These are phyloP conservation scores for Leptocoma aspasia DNA, from an alignment of 2,113 vertebrate genomes.

Conservation along the genomic window DNA sequence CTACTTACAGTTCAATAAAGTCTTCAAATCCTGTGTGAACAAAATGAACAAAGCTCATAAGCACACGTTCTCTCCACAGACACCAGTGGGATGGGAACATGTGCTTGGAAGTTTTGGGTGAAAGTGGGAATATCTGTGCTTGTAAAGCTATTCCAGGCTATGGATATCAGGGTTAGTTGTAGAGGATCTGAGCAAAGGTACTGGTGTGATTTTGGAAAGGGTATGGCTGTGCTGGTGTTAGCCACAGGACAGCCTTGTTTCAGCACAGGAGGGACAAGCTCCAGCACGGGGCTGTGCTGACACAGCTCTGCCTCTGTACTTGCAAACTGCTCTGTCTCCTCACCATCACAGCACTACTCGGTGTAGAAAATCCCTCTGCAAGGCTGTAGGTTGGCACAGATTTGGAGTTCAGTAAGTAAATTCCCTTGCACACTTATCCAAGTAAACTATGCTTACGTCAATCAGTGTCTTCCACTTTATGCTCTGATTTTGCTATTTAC, in stretches of 20 bases:
- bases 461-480: not conserved
- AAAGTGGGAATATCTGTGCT: not conserved
- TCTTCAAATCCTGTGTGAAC: not conserved
- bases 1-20: not conserved
- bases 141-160: not conserved
- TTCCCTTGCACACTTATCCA: not conserved
- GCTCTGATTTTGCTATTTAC: not conserved
- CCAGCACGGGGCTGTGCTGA: not conserved
- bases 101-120: not conserved
- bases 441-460: not conserved
- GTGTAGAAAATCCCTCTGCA: not conserved
- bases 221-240: not conserved
- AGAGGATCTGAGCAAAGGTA: not conserved
- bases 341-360: not conserved
- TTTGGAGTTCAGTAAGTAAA: not conserved
- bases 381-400: not conserved
- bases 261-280: not conserved
- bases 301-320: not conserved
- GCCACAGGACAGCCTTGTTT: not conserved
- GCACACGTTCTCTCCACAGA: not conserved
- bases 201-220: not conserved
- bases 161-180: not conserved
- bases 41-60: not conserved
- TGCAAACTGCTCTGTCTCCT: not conserved
- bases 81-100: not conserved